These are phyloP conservation scores for Drosophila tani DNA, from an alignment of 1,140 invertebrate species.

Conservation along the genomic window DNA sequence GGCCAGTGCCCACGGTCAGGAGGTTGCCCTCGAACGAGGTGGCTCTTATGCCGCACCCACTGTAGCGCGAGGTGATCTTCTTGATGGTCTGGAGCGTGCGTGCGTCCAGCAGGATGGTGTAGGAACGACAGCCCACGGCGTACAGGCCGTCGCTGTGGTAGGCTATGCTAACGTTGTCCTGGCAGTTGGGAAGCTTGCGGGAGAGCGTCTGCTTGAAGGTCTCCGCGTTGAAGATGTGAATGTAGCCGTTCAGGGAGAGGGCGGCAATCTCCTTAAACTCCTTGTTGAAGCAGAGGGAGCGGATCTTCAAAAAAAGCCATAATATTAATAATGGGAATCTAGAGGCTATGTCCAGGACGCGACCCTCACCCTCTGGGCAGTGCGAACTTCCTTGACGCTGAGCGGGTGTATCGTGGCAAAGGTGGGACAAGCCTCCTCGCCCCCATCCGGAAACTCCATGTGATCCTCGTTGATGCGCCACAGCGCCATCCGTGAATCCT, in stretches of 20 bases:
- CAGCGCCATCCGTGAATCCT: constrained; percentile 93
- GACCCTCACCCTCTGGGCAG: constrained; percentile 86
- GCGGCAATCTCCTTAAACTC: constrained; percentile 95
- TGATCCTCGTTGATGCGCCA: constrained; percentile 90
- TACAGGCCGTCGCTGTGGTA: constrained; percentile 93
- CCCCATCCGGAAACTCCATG: constrained; percentile 86
- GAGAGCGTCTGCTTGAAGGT: constrained; percentile 94
- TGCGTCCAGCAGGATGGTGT: constrained; percentile 95
- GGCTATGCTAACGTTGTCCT: constrained; percentile 97
- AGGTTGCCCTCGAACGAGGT: constrained; percentile 95
- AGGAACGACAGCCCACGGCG: constrained; percentile 96
- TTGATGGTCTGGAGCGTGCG: constrained; percentile 92
- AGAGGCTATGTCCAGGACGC: too few relatives aligned
- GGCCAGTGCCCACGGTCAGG: constrained; percentile 96
- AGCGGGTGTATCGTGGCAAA: constrained; percentile 89
- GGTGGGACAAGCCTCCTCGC: constrained; percentile 86
- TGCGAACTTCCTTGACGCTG: constrained; percentile 90
- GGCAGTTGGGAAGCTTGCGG: constrained; percentile 93
- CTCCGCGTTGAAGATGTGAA: constrained; percentile 96
- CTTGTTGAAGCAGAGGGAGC: constrained; percentile 95
- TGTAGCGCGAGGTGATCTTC: constrained; percentile 91
- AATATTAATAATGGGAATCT: neutral
- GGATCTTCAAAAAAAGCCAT: constrained; percentile 86
- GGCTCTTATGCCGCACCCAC: constrained; percentile 94
- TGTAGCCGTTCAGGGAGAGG: constrained; percentile 96